phyloP scores from a whole-genome alignment of 2,888 invertebrate genomes.

The Bugulina stolonifera region DNA sequence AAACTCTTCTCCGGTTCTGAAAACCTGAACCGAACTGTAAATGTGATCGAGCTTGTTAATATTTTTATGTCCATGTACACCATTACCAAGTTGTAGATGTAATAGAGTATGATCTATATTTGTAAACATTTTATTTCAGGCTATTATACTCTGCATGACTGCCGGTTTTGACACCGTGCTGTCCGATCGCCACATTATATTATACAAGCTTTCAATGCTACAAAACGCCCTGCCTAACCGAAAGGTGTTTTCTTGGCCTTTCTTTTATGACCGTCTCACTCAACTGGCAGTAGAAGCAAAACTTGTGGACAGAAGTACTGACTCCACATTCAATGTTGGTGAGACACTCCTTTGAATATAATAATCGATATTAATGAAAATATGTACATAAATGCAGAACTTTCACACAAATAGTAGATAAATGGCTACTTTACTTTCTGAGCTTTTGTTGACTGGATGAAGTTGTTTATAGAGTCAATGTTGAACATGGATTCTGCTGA shows the following conservation, averaged over 20 bases:
- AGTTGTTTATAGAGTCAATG: background rate
- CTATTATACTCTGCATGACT: slow-evolving; percentile 81
- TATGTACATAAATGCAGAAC: no score
- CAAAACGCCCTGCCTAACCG: slow-evolving; percentile 86
- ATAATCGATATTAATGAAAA: no score
- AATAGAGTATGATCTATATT: no score
- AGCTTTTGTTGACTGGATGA: no score
- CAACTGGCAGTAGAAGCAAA: slow-evolving; percentile 92
- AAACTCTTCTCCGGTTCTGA: no score
- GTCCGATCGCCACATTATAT: slow-evolving; percentile 89
- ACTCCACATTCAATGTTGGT: background rate
- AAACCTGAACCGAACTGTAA: no score
- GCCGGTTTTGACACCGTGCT: slow-evolving; percentile 96
- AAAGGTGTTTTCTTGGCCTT: slow-evolving; percentile 89
- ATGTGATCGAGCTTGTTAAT: no score
- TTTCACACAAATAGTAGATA: no score
- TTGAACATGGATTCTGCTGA: background rate
- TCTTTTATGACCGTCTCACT: slow-evolving; percentile 93
- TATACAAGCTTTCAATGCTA: slow-evolving; percentile 88
- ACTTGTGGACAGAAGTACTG: slow-evolving; percentile 62
- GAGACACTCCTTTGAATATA: no score
- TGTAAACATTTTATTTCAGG: background rate
- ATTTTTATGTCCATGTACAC: no score
- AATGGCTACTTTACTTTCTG: no score
- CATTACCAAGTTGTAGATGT: no score